phyloP scores from a whole-genome alignment of 2,888 invertebrate species.

The Hypomecis punctinalis region DNA sequence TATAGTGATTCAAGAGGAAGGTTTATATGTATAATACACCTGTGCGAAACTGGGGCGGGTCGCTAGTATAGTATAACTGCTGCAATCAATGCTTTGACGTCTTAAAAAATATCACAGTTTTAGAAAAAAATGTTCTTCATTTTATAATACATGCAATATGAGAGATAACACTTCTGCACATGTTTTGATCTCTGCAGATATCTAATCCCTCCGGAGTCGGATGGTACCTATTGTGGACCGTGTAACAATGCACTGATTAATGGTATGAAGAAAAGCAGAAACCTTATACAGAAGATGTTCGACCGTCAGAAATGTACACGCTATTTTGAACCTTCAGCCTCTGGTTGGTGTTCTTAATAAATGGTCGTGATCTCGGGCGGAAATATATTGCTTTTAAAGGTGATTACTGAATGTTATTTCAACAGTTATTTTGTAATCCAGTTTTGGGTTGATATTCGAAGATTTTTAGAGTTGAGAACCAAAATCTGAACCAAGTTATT shows the following conservation, averaged over 20 bases:
- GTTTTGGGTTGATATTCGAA: constrained; percentile 9
- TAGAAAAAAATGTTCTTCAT: too few species aligned
- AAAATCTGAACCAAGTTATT: too few species aligned
- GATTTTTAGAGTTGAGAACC: background rate
- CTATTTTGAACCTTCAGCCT: constrained; percentile 40
- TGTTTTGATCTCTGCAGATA: background rate
- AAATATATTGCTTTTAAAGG: constrained; percentile 27
- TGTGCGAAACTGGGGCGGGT: too few species aligned
- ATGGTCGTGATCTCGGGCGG: background rate
- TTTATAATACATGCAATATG: too few species aligned
- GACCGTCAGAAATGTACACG: constrained; percentile 30
- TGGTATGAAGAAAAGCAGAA: constrained; percentile 46
- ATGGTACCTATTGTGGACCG: constrained; percentile 48
- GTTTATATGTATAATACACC: too few species aligned
- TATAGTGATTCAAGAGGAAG: too few species aligned
- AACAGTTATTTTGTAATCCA: constrained; percentile 24
- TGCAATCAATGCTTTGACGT: too few species aligned
- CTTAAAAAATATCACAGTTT: too few species aligned
- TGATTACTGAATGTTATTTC: constrained; percentile 37
- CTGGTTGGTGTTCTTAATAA: constrained; percentile 3
- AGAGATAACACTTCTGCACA: too few species aligned
- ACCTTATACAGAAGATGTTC: constrained; percentile 39
- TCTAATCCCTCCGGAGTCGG: constrained; percentile 45
- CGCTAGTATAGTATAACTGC: too few species aligned
- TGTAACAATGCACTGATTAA: constrained; percentile 61